Percentiles rank a stretch among this genome's conserved stretches.
phyloP scores from a whole-genome alignment of 2,797 vertebrate species.

The Astyanax mexicanus region DNA sequence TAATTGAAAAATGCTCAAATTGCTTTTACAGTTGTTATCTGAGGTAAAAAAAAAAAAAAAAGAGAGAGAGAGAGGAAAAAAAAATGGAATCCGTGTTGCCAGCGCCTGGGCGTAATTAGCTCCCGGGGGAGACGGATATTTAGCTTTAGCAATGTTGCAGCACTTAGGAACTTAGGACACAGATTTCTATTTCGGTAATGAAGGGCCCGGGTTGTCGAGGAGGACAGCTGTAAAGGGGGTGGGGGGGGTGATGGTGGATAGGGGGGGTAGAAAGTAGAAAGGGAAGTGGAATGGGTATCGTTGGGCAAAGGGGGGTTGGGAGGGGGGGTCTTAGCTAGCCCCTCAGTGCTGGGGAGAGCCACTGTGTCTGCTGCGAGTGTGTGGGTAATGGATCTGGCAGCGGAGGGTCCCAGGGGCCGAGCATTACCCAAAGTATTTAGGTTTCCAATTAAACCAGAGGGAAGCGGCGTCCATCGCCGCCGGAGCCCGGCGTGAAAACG shows the following conservation, averaged over 20 bases:
- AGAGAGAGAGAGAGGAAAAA: constrained; percentile 37
- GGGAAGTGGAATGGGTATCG: constrained; percentile 31
- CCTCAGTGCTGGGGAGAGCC: constrained; percentile 89
- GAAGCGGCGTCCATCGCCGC: constrained; percentile 77
- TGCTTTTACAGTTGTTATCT: constrained; percentile 99
- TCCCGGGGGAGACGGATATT: constrained; percentile 99
- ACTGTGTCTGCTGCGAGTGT: constrained; percentile 88
- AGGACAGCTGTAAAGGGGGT: constrained; percentile 95
- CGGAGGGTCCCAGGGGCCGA: constrained; percentile 89
- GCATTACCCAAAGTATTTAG: constrained; percentile 96
- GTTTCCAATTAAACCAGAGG: constrained; percentile 94
- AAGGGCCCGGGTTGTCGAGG: constrained; percentile 88
- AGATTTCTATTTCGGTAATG: constrained; percentile 99
- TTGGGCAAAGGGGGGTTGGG: no score
- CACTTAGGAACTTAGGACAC: constrained; percentile 99
- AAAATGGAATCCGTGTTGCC: constrained; percentile 97
- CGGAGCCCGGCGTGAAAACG: constrained; percentile 69
- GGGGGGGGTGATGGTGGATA: constrained; percentile 81
- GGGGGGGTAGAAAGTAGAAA: constrained; percentile 45
- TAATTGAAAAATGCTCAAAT: constrained; percentile 99
- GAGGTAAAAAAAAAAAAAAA: constrained; percentile 70
- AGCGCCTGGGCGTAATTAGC: constrained; percentile 99
- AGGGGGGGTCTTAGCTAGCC: constrained; percentile 89
- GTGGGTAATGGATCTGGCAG: constrained; percentile 94
- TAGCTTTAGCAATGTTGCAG: constrained; percentile 99